phyloP scores from a whole-genome alignment of 1,140 invertebrate genomes.

The Apocrypta bakeri region DNA sequence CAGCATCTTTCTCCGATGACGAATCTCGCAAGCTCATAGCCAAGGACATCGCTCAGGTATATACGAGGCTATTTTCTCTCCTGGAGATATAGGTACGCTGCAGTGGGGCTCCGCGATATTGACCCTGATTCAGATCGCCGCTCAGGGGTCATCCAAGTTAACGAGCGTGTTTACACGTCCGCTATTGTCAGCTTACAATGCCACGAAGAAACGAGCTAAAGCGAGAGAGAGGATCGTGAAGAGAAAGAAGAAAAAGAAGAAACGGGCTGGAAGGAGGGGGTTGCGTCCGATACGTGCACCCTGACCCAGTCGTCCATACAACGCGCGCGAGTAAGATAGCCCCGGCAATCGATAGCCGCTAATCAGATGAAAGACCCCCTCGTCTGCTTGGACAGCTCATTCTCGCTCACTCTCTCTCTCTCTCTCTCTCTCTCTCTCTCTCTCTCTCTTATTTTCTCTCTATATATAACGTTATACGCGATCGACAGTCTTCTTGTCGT shows the following conservation, averaged over 20 bases:
- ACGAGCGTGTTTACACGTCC: constrained; percentile 60
- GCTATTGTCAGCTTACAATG: neutral
- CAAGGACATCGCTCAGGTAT: constrained; percentile 33
- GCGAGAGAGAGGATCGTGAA: neutral
- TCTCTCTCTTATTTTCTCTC: neutral
- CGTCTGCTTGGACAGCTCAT: neutral
- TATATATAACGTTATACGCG: neutral
- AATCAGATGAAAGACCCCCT: constrained; percentile 44
- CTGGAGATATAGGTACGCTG: too few relatives aligned
- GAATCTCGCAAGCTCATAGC: constrained; percentile 51
- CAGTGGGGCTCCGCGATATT: neutral
- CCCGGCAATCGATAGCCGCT: constrained; percentile 48
- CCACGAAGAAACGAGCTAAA: neutral
- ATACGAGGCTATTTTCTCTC: neutral
- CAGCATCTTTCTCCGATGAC: constrained; percentile 68
- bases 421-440: neutral
- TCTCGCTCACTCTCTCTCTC: neutral
- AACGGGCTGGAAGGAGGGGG: constrained; percentile 53
- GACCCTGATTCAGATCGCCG: neutral
- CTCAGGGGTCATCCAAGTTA: neutral
- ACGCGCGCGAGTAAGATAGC: neutral
- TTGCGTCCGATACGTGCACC: constrained; percentile 54
- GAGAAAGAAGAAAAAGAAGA: constrained; percentile 47
- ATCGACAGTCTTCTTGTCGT: neutral
- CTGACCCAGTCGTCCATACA: constrained; percentile 59